Evolutionary conservation across 2,888 invertebrate genomes (phyloP).

Genomic region (Chaetogeoica ovagalla): DNA sequence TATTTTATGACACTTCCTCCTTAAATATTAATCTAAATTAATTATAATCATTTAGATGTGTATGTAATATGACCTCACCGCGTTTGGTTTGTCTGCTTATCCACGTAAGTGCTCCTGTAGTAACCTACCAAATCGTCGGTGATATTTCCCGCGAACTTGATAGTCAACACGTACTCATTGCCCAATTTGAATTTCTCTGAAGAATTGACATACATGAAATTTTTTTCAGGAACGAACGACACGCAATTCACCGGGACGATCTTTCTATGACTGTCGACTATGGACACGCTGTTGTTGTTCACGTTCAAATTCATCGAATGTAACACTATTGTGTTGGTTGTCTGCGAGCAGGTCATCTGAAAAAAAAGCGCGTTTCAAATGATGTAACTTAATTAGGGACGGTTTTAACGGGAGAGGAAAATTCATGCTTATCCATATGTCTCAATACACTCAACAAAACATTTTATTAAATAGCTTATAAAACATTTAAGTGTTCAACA

Average conservation of each 20-base stretch:
- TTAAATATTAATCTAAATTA: no score
- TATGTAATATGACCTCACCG: neutral
- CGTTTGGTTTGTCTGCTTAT: conserved; percentile 61
- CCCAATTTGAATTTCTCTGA: conserved; percentile 61
- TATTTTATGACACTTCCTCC: no score
- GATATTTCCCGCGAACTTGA: conserved; percentile 68
- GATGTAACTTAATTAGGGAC: no score
- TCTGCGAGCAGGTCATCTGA: conserved; percentile 60
- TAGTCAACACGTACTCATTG: conserved; percentile 64
- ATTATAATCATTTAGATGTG: no score
- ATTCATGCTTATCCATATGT: no score
- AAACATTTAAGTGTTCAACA: no score
- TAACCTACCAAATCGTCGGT: conserved; percentile 70
- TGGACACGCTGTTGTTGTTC: conserved; percentile 58
- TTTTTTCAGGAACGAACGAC: conserved; percentile 63
- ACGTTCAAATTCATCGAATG: conserved; percentile 69
- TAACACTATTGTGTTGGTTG: conserved; percentile 68
- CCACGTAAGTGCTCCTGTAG: conserved; percentile 71
- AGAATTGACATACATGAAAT: conserved; percentile 67
- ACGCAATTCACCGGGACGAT: neutral
- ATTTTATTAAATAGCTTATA: neutral
- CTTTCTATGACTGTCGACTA: neutral
- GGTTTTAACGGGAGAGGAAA: no score
- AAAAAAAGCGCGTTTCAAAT: neutral
- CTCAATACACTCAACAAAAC: neutral